phyloP scores from a whole-genome alignment of 2,888 invertebrate genomes.

The Xylophagus ater region DNA sequence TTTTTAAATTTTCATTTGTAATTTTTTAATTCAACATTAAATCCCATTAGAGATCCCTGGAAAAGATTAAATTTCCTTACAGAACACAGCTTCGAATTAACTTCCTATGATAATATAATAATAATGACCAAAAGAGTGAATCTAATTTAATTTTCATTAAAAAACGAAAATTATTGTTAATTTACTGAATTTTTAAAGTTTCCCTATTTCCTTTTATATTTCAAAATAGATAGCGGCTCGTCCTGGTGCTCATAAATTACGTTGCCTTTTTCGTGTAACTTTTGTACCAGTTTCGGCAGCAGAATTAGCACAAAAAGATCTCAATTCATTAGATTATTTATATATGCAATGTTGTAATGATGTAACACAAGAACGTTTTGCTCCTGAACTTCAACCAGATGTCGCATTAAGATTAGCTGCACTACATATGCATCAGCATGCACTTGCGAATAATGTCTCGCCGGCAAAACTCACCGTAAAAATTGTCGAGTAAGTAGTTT shows the following conservation, averaged over 20 bases:
- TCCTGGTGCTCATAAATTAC: slow-evolving; percentile 80
- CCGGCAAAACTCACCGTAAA: slow-evolving; percentile 75
- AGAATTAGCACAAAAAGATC: slow-evolving; percentile 69
- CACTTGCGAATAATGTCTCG: slow-evolving; percentile 65
- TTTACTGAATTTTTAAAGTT: slow-evolving; percentile 11
- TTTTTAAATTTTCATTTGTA: too few species aligned
- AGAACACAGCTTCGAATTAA: too few species aligned
- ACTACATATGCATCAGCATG: slow-evolving; percentile 83
- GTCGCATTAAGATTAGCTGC: slow-evolving; percentile 78
- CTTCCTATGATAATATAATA: too few species aligned
- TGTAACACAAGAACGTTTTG: slow-evolving; percentile 81
- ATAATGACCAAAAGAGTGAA: too few species aligned
- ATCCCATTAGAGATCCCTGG: too few species aligned
- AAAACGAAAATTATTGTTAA: too few species aligned
- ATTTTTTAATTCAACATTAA: too few species aligned
- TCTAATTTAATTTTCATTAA: too few species aligned
- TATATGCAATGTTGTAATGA: slow-evolving; percentile 90
- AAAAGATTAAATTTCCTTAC: too few species aligned
- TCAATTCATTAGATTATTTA: slow-evolving; percentile 78
- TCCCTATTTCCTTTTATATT: too few species aligned
- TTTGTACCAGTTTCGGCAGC: slow-evolving; percentile 83
- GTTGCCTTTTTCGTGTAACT: slow-evolving; percentile 79
- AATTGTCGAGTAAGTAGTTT: slow-evolving; percentile 67
- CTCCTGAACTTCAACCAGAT: slow-evolving; percentile 81
- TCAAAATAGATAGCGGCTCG: slow-evolving; percentile 81